Percentiles rank a stretch among this genome's conserved stretches.
These are phyloP conservation scores for Camponotus fellah DNA, from an alignment of 2,888 invertebrate genomes.

Conservation along the genomic window DNA sequence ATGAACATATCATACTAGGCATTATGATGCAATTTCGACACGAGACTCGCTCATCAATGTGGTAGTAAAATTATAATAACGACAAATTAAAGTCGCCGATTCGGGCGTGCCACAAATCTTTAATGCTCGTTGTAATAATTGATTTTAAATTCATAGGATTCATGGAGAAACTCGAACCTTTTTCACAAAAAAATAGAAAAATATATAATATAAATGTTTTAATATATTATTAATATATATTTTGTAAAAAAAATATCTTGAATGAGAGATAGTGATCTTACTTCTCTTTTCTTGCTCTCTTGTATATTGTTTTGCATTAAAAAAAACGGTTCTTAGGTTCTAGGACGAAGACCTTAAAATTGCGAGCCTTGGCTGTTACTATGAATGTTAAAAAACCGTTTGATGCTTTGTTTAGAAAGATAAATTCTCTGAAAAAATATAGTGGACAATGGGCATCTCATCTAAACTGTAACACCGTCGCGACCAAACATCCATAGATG, in stretches of 20 bases:
- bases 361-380: slow-evolving; percentile 54
- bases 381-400: slow-evolving; percentile 52
- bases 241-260: slow-evolving; percentile 1
- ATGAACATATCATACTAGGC: slow-evolving; percentile 66
- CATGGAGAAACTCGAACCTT: neutral
- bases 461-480: slow-evolving; percentile 83
- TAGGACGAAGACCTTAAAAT: slow-evolving; percentile 16
- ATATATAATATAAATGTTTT: neutral
- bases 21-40: slow-evolving; percentile 62
- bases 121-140: slow-evolving; percentile 33
- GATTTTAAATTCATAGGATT: neutral
- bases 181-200: neutral
- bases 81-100: slow-evolving; percentile 77
- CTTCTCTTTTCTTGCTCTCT: neutral
- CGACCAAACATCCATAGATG: neutral
- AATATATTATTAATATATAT: neutral
- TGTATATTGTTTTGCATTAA: neutral
- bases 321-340: neutral
- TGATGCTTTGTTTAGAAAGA: slow-evolving; percentile 23
- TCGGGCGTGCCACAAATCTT: neutral
- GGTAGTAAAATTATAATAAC: slow-evolving; percentile 76
- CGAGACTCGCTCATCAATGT: slow-evolving; percentile 66
- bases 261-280: neutral
- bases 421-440: slow-evolving; percentile 46
- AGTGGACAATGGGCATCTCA: slow-evolving; percentile 50